Evolutionary conservation across 2,888 invertebrate species (phyloP), one percentile per base, ranked within the genome.

Genomic region (Phyllotreta striolata): DNA sequence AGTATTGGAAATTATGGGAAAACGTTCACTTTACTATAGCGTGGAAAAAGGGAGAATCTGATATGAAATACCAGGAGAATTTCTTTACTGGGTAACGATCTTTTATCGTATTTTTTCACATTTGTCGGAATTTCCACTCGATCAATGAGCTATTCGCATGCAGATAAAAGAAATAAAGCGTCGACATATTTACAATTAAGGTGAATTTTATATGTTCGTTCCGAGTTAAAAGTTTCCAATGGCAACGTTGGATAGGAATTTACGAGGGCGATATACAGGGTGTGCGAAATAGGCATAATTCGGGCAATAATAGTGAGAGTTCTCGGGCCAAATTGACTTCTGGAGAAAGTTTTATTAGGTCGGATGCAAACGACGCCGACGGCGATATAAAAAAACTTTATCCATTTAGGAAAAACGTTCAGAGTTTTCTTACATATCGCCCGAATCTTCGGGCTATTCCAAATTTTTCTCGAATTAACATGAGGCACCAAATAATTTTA

Each of bases 61-160:
- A 73, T 70, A 73, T 71, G 73, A 73, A 71, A 55, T 13, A 4
- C 4, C n/a, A 4, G 51, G 57, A 52, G 41, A 43, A 24, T 57
- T 69, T 71, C 72, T 68, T 72, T 69, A 68, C 51, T 60, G 63
- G 64, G 70, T 72, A 75, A 75, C 73, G 73, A 70, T 72, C 70
- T 73, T 71, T 56, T 60, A 64, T 61, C 67, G 55, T 55, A 73
- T 72, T 68, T 67, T 69, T 67, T 72, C 70, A 67, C 66, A 67
- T 66, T 24, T 24, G 24, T 24, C 24, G 24, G 24, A 24, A 24
- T 24, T 68, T 72, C 62, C 67, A 70, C 67, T 68, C 72, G 73
- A 74, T 76, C 75, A 74, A 76, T 75, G 73, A 67, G 58, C 65
- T 67, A 68, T 72, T 67, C 63, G 63, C 55, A 66, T 70, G 68